Base-by-base conservation (phyloP, 2,888 invertebrate species). In the Buathra laborator region DNA sequence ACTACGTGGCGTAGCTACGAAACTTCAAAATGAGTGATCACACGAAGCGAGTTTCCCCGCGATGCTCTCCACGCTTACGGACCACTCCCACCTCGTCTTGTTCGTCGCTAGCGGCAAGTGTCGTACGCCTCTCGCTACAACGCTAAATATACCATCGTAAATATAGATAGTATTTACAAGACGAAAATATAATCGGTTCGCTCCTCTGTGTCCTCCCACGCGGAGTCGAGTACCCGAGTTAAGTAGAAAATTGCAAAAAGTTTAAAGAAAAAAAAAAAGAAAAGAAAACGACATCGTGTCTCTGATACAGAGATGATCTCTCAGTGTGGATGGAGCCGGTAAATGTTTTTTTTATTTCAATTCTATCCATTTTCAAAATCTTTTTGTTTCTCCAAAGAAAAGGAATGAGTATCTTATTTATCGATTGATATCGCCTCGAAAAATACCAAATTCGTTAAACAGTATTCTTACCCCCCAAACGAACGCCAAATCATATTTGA, bases 91-190 rank as follows among this genome's bases (percentile, higher is more conserved):
- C 91, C 91, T 92, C 92, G 90, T 92, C 92, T 89, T 88, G 87
- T 80, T 83, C 86, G 85, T 87, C 88, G 68, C 64, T 75, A 68
- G 77, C 59, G 83, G 87, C 89, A 90, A 91, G 91, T 92, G 92
- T 92, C 91, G 90, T 90, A 89, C 89, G 89, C 88, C 84, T 88
- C 56, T 75, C 84, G 84, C 86, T 83, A 81, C 79, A 74, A 86
- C 86, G 91, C 93, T 92, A 92, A 92, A 92, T 92, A 92, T 93
- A 91, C 89, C 90, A 67, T 88, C 91, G 90, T 92, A 93, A 93
- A 93, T 93, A 93, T 93, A 93, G 93, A 92, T 89, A 90, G 89
- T 93, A 93, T 93, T 92, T 92, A 92, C 92, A 92, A 90, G 90
- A 90, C 89, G 89, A 90, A 91, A 91, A 92, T 90, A 92, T 91